These are phyloP conservation scores for Tenualosa thibaudeaui DNA, from an alignment of 2,797 vertebrate genomes.

Conservation along the genomic window DNA sequence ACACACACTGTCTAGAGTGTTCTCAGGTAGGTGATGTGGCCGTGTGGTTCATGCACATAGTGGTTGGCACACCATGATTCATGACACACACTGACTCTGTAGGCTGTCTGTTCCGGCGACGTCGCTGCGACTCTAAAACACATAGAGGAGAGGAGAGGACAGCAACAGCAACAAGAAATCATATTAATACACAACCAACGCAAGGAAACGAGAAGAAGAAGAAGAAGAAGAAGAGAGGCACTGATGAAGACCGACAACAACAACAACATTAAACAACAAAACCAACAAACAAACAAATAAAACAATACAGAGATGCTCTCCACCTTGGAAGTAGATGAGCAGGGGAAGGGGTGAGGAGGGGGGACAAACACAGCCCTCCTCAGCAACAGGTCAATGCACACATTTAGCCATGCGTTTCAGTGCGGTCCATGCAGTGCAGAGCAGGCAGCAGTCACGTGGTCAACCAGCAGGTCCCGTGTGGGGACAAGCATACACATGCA, in stretches of 20 bases:
- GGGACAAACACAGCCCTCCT: slow-evolving; percentile 24
- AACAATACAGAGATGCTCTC: not conserved
- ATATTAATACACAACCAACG: slow-evolving; percentile 88
- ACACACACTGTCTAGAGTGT: slow-evolving; percentile 67
- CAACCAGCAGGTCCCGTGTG: not conserved
- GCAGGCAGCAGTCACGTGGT: not conserved
- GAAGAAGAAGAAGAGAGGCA: slow-evolving; percentile 29
- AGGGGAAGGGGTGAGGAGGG: slow-evolving; percentile 47
- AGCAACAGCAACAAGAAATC: slow-evolving; percentile 81
- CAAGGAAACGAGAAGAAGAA: slow-evolving; percentile 48
- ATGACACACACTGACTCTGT: slow-evolving; percentile 86
- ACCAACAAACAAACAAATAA: slow-evolving; percentile 61
- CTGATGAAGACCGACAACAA: not conserved
- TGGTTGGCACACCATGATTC: slow-evolving; percentile 86
- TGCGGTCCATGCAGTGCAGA: not conserved
- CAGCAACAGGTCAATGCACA: not conserved
- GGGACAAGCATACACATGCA: not conserved
- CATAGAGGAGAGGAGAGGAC: slow-evolving; percentile 76
- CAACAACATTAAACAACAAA: not conserved
- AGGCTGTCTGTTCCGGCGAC: slow-evolving; percentile 81
- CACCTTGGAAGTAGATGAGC: slow-evolving; percentile 32
- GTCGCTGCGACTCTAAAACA: slow-evolving; percentile 82
- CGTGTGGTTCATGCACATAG: slow-evolving; percentile 84
- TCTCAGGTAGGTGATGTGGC: slow-evolving; percentile 80
- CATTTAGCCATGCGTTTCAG: not conserved